phyloP scores from a whole-genome alignment of 2,113 vertebrate genomes.

The Scomber scombrus region DNA sequence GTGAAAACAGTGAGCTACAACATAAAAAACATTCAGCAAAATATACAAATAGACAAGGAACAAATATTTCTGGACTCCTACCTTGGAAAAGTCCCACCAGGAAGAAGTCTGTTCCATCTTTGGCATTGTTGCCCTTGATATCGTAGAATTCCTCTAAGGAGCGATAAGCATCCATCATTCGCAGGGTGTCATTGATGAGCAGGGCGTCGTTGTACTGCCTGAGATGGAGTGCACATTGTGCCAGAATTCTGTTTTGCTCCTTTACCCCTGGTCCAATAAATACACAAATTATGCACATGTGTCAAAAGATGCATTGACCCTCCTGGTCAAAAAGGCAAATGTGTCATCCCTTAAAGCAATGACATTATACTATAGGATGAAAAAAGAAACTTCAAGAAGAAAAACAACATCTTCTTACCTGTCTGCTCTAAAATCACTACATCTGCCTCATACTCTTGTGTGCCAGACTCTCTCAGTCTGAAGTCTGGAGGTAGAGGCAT shows the following conservation, averaged over 20 bases:
- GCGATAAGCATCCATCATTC: slow-evolving; percentile 87
- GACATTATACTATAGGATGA: not conserved
- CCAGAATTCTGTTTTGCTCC: slow-evolving; percentile 62
- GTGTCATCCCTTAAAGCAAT: not conserved
- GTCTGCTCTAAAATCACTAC: slow-evolving; percentile 86
- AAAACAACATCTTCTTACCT: slow-evolving; percentile 77
- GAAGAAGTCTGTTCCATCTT: slow-evolving; percentile 84
- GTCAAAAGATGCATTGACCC: not conserved
- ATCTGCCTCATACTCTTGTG: slow-evolving; percentile 90
- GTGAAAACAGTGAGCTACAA: not conserved
- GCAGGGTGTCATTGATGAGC: slow-evolving; percentile 89
- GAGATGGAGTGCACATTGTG: slow-evolving; percentile 89
- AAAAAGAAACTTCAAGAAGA: not conserved
- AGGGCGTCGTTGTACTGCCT: slow-evolving; percentile 92
- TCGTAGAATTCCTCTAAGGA: slow-evolving; percentile 86
- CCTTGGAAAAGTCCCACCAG: slow-evolving; percentile 85
- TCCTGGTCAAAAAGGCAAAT: not conserved
- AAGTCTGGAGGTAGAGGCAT: slow-evolving; percentile 57
- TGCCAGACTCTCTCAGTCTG: slow-evolving; percentile 81
- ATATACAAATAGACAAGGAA: not conserved
- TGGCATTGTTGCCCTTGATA: slow-evolving; percentile 12
- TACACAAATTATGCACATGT: not conserved
- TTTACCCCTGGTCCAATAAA: slow-evolving; percentile 79
- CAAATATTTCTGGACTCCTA: slow-evolving; percentile 54
- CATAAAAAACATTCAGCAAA: not conserved